These are phyloP conservation scores for Drosophila atripex DNA, from an alignment of 2,888 invertebrate species.

Conservation along the genomic window DNA sequence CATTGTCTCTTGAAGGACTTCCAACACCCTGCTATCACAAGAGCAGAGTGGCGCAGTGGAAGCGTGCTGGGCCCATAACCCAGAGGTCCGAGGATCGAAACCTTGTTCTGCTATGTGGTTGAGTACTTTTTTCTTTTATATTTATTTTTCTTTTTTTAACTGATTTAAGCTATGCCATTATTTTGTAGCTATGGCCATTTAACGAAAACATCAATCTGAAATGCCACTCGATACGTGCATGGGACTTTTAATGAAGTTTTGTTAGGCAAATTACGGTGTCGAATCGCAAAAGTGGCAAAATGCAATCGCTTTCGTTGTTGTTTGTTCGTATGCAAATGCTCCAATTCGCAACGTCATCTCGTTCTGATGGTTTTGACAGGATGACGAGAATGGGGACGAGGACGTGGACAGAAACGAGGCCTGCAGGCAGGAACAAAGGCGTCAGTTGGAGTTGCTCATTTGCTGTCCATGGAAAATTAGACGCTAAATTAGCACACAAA, in stretches of 20 bases:
- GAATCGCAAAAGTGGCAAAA: constrained; percentile 41
- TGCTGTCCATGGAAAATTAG: constrained; percentile 72
- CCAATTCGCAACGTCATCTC: constrained; percentile 58
- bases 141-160: not conserved
- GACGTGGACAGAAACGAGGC: constrained; percentile 19
- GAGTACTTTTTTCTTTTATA: not conserved
- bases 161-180: not conserved
- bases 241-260: constrained; percentile 9
- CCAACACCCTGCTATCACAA: fast-evolving
- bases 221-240: not conserved
- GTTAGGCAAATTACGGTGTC: constrained; percentile 8
- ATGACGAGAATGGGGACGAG: not conserved
- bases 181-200: not conserved
- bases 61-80: constrained; percentile 51
- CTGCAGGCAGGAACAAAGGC: constrained; percentile 26
- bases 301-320: constrained; percentile 56
- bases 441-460: constrained; percentile 56
- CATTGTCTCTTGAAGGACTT: not conserved
- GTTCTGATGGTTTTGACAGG: constrained; percentile 67
- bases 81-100: constrained; percentile 51
- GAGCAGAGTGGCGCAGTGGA: constrained; percentile 53
- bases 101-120: constrained; percentile 40
- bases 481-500: constrained; percentile 73
- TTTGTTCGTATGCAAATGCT: constrained; percentile 11
- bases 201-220: not conserved